Conservation (phyloP, 2,113 vertebrate species). For the Aegithalos caudatus region DNA sequence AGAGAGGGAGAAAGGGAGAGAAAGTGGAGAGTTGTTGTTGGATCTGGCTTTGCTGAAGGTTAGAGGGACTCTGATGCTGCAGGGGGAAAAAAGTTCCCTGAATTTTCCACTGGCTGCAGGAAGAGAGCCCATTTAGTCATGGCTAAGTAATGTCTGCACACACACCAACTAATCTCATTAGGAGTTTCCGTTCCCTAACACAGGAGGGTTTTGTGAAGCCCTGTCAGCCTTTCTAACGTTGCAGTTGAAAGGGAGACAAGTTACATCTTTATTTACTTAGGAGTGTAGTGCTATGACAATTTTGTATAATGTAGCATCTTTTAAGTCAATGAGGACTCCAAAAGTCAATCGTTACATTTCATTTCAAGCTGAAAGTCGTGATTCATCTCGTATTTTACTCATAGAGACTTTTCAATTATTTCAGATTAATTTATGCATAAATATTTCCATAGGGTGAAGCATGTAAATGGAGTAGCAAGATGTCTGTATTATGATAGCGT, state of each 20-base stretch:
- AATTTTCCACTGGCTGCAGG: conserved; percentile 92
- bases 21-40: conserved; percentile 76
- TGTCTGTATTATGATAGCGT: not conserved
- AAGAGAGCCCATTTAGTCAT: conserved; percentile 94
- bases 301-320: conserved; percentile 34
- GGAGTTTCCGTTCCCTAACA: conserved; percentile 93
- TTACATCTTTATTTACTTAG: conserved; percentile 74
- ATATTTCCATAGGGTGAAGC: not conserved
- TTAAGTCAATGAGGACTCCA: not conserved
- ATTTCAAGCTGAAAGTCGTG: not conserved
- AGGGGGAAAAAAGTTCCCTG: conserved; percentile 82
- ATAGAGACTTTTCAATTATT: not conserved
- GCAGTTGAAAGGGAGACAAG: conserved; percentile 64
- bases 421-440: not conserved
- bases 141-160: conserved; percentile 95
- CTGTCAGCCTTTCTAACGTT: conserved; percentile 67
- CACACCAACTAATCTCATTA: conserved; percentile 97
- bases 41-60: conserved; percentile 77
- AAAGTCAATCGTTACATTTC: not conserved
- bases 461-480: not conserved
- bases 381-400: not conserved
- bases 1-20: conserved; percentile 44
- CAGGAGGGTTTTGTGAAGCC: conserved; percentile 87
- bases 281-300: not conserved
- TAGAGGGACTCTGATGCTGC: conserved; percentile 80